Base-by-base conservation (phyloP, 2,797 vertebrate genomes). In the Sebastes diploproa region DNA sequence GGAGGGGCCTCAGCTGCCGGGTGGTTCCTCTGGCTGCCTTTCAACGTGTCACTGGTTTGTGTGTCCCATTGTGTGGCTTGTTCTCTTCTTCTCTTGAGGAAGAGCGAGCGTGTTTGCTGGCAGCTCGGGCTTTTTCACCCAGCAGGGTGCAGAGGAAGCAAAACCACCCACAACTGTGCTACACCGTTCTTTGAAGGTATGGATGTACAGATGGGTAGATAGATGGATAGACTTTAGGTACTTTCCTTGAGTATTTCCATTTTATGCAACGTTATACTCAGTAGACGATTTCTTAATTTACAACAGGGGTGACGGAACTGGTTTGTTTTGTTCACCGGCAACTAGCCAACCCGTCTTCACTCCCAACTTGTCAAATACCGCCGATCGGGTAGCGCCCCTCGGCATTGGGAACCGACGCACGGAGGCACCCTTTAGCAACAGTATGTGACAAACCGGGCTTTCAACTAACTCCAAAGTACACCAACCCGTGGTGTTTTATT, bases 1-100 rank as follows among this genome's bases (percentile, higher is more conserved):
- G 75, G 65, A 80, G 69, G 72, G 74, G 82, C 77, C 76, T 83
- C 82, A 86, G 83, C 83, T 80, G 75, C 78, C 22, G 81, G 85
- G 81, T 62, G 61, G 72, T 80, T 82, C 72, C 75, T 80, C 70
- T 60, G 83, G 67, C 77, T 86, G 77, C 78, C 78, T 83, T 82
- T 85, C 72, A 82, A 82, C 12, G 1, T 81, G 81, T 77, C 86
- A 76, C 77, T 46, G 60, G 75, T 75, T 81, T 77, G 54, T 87
- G 77, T 75, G 82, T 75, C 77, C 65, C 72, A 65, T 86, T 76
- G 88, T 76, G 88, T 61, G 46, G 52, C 80, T 77, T 75, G 73
- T 82, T 84, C 82, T 23, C 76, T 79, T 50, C 50, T 61, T 64
- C 75, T 77, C 81, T 72, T 38, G 54, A 83, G 84, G 60, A 82